Evolutionary conservation across 2,797 vertebrate species (phyloP).

Genomic region (Premnoplex brunnescens): DNA sequence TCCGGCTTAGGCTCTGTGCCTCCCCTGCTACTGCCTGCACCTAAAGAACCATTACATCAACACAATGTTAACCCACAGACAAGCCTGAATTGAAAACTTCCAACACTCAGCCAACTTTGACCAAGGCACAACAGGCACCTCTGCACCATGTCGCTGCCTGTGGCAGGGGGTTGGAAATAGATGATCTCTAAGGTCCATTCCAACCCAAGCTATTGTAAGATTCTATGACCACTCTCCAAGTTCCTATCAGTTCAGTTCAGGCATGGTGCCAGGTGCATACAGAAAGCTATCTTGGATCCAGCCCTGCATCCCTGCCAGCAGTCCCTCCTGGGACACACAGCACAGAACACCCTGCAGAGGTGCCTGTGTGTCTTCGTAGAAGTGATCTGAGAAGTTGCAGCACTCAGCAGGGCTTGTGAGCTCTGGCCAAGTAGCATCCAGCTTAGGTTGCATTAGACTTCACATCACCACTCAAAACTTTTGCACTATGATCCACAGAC

Average conservation of each 20-base stretch:
- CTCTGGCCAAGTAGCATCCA: background rate
- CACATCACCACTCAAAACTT: background rate
- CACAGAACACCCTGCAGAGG: background rate
- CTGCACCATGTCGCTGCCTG: background rate
- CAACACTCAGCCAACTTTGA: background rate
- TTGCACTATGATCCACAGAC: background rate
- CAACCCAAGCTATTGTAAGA: background rate
- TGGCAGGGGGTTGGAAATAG: background rate
- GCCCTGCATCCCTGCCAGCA: background rate
- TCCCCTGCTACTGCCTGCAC: background rate
- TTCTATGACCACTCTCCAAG: background rate
- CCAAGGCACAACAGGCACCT: background rate
- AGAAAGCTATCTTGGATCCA: background rate
- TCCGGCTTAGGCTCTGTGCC: background rate
- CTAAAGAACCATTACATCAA: background rate
- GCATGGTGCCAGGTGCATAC: background rate
- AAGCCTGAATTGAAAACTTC: accelerated
- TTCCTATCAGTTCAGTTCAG: background rate
- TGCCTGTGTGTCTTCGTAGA: background rate
- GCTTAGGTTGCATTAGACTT: background rate
- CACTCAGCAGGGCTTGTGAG: background rate
- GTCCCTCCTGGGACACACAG: background rate
- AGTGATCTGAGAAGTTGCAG: background rate
- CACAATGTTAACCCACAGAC: background rate
- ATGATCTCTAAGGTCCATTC: background rate